phyloP scores from a whole-genome alignment of 2,888 invertebrate genomes.

The Pollenia amentaria region DNA sequence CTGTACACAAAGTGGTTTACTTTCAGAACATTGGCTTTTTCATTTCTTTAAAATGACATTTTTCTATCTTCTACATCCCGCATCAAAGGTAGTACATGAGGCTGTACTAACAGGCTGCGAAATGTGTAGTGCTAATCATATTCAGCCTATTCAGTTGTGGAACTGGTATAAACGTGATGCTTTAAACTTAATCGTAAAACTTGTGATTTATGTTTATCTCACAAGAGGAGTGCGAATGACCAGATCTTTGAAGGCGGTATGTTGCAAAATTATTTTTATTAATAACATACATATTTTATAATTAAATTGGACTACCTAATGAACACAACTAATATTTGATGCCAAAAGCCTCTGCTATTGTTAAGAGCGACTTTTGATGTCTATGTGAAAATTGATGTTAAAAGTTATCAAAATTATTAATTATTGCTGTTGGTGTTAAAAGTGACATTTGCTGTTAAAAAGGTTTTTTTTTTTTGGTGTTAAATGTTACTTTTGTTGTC shows the following conservation, averaged over 20 bases:
- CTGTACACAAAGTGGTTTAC: conserved; percentile 73
- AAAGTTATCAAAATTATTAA: too few relatives aligned
- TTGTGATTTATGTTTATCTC: conserved; percentile 80
- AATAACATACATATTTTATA: too few relatives aligned
- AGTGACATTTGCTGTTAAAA: too few relatives aligned
- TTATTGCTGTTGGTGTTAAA: too few relatives aligned
- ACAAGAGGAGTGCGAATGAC: conserved; percentile 80
- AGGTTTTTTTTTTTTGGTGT: too few relatives aligned
- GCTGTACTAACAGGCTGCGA: conserved; percentile 81
- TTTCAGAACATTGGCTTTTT: conserved; percentile 81
- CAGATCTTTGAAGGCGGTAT: conserved; percentile 80
- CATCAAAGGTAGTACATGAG: conserved; percentile 81
- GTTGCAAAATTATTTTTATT: conserved; percentile 33
- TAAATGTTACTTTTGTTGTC: too few relatives aligned
- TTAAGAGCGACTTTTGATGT: too few relatives aligned
- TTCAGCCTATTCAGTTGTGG: conserved; percentile 82
- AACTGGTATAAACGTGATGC: conserved; percentile 84
- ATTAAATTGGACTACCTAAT: too few relatives aligned
- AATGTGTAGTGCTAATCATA: conserved; percentile 80
- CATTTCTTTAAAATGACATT: conserved; percentile 83
- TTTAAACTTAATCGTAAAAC: conserved; percentile 79
- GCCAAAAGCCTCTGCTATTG: too few relatives aligned
- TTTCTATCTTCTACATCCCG: conserved; percentile 80
- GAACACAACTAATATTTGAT: too few relatives aligned
- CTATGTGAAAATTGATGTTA: too few relatives aligned